Conservation (phyloP, 2,888 invertebrate genomes). For the Allygus modestus region DNA sequence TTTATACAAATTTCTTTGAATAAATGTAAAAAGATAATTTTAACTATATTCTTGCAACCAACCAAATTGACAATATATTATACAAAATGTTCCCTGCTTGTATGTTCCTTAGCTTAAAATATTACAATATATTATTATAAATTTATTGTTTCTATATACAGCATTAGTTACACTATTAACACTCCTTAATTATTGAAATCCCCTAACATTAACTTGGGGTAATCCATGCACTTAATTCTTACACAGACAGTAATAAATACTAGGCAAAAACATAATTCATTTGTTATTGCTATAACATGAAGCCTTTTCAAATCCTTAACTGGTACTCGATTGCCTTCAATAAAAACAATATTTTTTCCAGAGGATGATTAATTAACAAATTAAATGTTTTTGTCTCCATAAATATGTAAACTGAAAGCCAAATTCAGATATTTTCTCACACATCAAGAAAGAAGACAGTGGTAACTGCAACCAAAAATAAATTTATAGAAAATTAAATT, state of each 20-base stretch:
- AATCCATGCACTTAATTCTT: background rate
- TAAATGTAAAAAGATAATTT: background rate
- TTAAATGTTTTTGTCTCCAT: constrained; percentile 1
- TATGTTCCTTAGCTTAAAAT: constrained; percentile 1
- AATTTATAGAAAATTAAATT: too few relatives aligned
- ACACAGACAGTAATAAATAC: too few relatives aligned
- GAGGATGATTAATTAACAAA: background rate
- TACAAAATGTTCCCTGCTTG: constrained; percentile 5
- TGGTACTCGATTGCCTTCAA: too few relatives aligned
- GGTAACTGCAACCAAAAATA: too few relatives aligned
- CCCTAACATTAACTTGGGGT: background rate
- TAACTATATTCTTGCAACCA: background rate
- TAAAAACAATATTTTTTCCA: too few relatives aligned
- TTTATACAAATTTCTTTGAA: too few relatives aligned
- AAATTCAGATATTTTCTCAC: too few relatives aligned
- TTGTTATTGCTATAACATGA: too few relatives aligned
- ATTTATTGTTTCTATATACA: constrained; percentile 48
- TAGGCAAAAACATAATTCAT: too few relatives aligned
- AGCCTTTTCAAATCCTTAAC: too few relatives aligned
- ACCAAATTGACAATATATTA: background rate
- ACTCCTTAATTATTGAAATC: constrained; percentile 18
- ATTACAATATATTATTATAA: constrained; percentile 34
- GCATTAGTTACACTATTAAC: constrained; percentile 56
- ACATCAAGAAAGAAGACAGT: too few relatives aligned
- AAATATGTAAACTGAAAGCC: too few relatives aligned